phyloP scores from a whole-genome alignment of 2,888 invertebrate genomes.

The Plebejus argus region DNA sequence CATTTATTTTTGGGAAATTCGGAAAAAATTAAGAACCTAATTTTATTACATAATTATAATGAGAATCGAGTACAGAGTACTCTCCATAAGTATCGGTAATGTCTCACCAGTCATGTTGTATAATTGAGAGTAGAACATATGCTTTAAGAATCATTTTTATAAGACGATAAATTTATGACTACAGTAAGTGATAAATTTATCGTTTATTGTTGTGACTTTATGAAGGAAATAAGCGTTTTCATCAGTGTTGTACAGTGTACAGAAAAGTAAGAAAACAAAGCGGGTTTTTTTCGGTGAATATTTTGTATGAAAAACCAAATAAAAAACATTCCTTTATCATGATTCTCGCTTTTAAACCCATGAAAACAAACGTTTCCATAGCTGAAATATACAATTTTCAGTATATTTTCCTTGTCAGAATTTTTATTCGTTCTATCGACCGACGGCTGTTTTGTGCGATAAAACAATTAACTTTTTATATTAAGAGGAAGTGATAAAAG shows the following conservation, averaged over 20 bases:
- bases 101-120: no score
- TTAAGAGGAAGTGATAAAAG: background rate
- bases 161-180: no score
- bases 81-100: no score
- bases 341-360: slow-evolving; percentile 4
- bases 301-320: slow-evolving; percentile 4
- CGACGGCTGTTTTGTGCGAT: background rate
- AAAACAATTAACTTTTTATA: slow-evolving; percentile 19
- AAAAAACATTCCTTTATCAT: background rate
- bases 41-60: no score
- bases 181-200: no score
- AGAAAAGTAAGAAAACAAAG: background rate
- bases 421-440: background rate
- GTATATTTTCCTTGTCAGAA: background rate
- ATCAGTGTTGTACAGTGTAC: background rate
- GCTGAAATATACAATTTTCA: background rate
- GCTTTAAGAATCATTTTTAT: no score
- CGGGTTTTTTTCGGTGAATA: background rate
- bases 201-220: no score
- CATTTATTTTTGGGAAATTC: no score
- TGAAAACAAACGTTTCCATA: background rate
- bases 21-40: no score
- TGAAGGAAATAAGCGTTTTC: background rate
- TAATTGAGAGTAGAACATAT: no score
- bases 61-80: no score